Evolutionary conservation across 2,888 invertebrate species (phyloP).

Genomic region (Macrosoma leucophasiata): DNA sequence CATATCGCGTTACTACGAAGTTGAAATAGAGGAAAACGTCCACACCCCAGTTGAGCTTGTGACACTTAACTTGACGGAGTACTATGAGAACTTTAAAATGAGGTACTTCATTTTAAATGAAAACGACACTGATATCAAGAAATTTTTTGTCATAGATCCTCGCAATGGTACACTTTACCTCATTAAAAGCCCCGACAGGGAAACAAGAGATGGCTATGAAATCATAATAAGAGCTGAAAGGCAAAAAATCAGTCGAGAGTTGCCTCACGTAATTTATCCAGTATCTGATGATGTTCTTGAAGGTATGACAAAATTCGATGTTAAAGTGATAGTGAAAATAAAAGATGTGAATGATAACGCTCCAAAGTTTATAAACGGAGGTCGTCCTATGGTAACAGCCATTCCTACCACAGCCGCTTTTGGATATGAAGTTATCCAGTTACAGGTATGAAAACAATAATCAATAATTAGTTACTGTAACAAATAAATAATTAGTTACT

Average conservation of each 20-base stretch:
- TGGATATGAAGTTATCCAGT: constrained; percentile 86
- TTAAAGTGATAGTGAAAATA: constrained; percentile 85
- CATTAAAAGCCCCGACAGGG: constrained; percentile 84
- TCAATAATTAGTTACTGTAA: too few species aligned
- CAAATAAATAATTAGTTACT: too few species aligned
- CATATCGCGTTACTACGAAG: constrained; percentile 84
- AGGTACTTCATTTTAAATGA: constrained; percentile 79
- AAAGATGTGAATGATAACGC: constrained; percentile 89
- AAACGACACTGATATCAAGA: constrained; percentile 74
- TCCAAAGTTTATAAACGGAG: constrained; percentile 84
- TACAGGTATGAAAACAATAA: constrained; percentile 81
- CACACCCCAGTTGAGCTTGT: constrained; percentile 83
- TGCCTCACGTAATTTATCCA: constrained; percentile 85
- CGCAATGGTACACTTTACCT: constrained; percentile 85
- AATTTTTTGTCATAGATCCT: constrained; percentile 84
- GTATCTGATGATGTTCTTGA: constrained; percentile 82
- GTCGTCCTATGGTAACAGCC: constrained; percentile 87
- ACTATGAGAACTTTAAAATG: constrained; percentile 78
- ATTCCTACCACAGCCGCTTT: constrained; percentile 88
- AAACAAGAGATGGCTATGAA: constrained; percentile 79
- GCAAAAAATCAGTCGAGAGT: constrained; percentile 78
- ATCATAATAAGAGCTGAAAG: constrained; percentile 68
- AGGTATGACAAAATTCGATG: constrained; percentile 84
- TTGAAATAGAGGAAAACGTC: constrained; percentile 88
- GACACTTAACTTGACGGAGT: constrained; percentile 84